Evolutionary conservation across 2,113 vertebrate genomes (phyloP), one percentile per base, ranked within the genome.

Genomic region (Gasterosteus nipponicus): DNA sequence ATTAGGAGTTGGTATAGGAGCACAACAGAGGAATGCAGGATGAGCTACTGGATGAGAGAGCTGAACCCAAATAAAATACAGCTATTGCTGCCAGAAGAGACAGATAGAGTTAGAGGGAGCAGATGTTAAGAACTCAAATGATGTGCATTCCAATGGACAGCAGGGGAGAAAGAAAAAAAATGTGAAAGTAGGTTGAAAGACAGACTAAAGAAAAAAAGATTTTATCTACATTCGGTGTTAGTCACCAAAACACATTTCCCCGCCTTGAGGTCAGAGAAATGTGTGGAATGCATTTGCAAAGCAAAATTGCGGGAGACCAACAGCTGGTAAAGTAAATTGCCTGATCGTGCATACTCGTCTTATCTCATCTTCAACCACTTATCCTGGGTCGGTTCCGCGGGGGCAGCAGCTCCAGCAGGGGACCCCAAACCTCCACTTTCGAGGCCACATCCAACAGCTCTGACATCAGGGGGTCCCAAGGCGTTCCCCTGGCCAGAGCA

Each of bases 1-100:
- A 83, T 75, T 63, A 64, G 57, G 0, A 1, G 57, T 38, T 58
- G 64, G 53, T 53, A 53, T 38, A 61, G 33, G 41, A 70, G 68
- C 14, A 58, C 15, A 74, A 49, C 2, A 29, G 51, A 82, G 49
- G 56, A 69, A 72, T 81, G 65, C 35, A 64, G 54, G 60, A 65
- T 44, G 42, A 46, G 29, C 19, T 49, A 15, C 59, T 74, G n/a
- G 59, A 58, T 18, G 15, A 69, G 59, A 42, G 10, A 62, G 59
- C 3, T 61, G 54, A 73, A 16, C 1, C 42, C 26, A 15, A 73
- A 59, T 66, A 39, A 26, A 73, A 49, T 15, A 61, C 10, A 47
- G 15, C 31, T 61, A 69, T 65, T 51, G 11, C 4, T 54, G 15
- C 29, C 65, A 69, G 22, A n/a, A 61, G 67, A 67, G 54, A 72